Evolutionary conservation across 64 coral and sea anemone genomes (phyloP), one percentile per base, ranked within the genome.

Genomic region (Stichodactyla helianthus): DNA sequence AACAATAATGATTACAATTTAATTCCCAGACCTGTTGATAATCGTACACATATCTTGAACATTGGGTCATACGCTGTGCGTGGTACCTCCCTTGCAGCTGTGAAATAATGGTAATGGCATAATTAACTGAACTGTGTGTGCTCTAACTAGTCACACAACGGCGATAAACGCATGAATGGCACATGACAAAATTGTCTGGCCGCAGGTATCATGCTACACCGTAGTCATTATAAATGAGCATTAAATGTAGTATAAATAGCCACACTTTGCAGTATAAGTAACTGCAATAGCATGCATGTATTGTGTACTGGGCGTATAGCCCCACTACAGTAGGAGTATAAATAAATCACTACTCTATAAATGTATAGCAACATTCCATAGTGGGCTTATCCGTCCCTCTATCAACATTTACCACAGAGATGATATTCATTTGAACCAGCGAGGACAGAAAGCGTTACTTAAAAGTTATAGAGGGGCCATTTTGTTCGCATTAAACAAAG

Each of bases 381-480:
- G 31, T 35, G 84, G 84, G 16, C 84, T 86, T 20, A 70, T 14
- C 17, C 62, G 84, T 53, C 62, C 84, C 59, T 86, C 14, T 51
- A 16, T 70, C 50, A 53, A 86, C 27, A 71, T 71, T 14, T 86
- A 23, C 50, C 61, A 71, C 25, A 53, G 10, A 53, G 84, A 86
- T 86, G 63, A 51, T 71, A 71, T 86, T 20, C 63, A 86, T 86
- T 20, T 71, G 26, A 86, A 86, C 60, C 84, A 70, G 53, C 63
- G 62, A 71, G 60, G 62, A 86, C 50, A 86, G 15, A 19, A 71
- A 55, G 63, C 53, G 64, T 54, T 86, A 22, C 74, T 54, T 53
- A 71, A 28, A 60, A 86, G 63, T 64, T 86, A 86, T 71, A 44
- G 65, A 22, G 63, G 50, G 12, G 65, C 62, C 60, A 86, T 76